A percentile compares a stretch with the other conserved stretches of the same genome.
Conservation (phyloP, 2,888 invertebrate species). For the Helicoverpa assulta region DNA sequence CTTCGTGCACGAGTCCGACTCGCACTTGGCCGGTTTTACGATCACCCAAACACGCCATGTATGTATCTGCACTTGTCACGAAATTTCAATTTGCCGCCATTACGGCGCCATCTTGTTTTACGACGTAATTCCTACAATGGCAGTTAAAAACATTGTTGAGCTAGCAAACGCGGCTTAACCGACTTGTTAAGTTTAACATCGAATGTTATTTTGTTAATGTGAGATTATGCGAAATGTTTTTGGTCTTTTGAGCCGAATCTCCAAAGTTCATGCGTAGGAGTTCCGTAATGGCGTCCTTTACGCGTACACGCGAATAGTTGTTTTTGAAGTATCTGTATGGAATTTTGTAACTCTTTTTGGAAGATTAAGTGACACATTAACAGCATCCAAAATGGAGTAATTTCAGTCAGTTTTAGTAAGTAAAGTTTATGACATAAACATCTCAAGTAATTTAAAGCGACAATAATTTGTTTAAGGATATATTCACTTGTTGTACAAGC, state of each 20-base stretch:
- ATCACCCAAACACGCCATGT: constrained; percentile 49
- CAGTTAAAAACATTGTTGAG: constrained; percentile 66
- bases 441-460: too few species aligned
- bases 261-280: neutral
- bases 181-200: constrained; percentile 54
- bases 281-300: neutral
- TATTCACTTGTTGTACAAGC: too few species aligned
- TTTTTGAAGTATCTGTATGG: neutral
- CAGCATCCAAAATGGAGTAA: too few species aligned
- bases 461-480: too few species aligned
- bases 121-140: constrained; percentile 64
- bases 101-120: constrained; percentile 59
- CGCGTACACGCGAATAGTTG: neutral
- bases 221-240: constrained; percentile 12
- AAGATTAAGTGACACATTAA: neutral
- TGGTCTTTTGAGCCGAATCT: constrained; percentile 12
- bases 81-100: constrained; percentile 69
- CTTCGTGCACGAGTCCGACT: too few species aligned
- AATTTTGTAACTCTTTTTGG: constrained; percentile 1
- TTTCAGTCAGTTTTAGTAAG: too few species aligned
- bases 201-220: constrained; percentile 32
- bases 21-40: too few species aligned
- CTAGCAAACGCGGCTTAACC: constrained; percentile 48
- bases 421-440: too few species aligned
- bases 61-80: constrained; percentile 60